Evolutionary conservation across 2,888 invertebrate species (phyloP).

Genomic region (Taphrorychus bicolor): DNA sequence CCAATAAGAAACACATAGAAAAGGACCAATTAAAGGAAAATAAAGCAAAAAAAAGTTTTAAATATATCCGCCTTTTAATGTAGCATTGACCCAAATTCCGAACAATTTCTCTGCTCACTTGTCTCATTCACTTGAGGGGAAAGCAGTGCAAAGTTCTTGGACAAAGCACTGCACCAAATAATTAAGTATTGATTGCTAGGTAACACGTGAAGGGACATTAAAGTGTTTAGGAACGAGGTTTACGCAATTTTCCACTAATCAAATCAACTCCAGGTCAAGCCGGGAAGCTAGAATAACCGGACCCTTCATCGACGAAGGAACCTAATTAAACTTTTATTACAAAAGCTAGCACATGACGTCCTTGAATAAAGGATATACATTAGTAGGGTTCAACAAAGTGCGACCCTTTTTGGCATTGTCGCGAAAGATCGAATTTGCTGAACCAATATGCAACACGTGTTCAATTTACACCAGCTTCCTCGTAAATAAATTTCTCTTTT

Average conservation of each 20-base stretch:
- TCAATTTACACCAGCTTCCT: constrained; percentile 26
- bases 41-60: constrained; percentile 44
- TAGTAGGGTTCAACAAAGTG: not conserved
- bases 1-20: constrained; percentile 8
- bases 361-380: not conserved
- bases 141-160: not conserved
- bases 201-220: not conserved
- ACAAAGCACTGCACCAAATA: not conserved
- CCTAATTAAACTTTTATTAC: not conserved
- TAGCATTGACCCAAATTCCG: constrained; percentile 50
- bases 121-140: constrained; percentile 32
- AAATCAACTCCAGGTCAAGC: not conserved
- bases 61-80: constrained; percentile 51
- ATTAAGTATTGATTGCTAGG: not conserved
- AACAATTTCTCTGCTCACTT: constrained; percentile 44
- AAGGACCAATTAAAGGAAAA: constrained; percentile 24
- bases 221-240: not conserved
- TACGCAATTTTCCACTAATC: not conserved
- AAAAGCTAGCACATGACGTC: not conserved
- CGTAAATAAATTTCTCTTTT: constrained; percentile 43
- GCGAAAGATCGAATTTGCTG: not conserved
- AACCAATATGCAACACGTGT: not conserved
- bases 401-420: not conserved
- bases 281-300: not conserved
- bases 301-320: not conserved